Evolutionary conservation across 2,797 vertebrate species (phyloP), one percentile per base, ranked within the genome.

Genomic region (Chanos chanos): DNA sequence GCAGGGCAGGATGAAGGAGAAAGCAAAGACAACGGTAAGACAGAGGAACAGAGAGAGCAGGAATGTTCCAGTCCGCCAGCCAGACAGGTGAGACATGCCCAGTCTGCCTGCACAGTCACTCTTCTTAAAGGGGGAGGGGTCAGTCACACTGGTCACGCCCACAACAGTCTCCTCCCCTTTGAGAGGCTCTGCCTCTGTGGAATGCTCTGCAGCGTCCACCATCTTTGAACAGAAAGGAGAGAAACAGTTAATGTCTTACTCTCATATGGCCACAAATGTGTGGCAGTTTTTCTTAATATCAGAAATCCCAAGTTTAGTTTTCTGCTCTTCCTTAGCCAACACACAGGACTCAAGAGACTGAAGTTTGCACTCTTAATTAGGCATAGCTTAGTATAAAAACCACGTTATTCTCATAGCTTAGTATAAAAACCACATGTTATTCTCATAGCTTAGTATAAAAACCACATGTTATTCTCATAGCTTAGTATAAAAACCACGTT

Each of bases 1-100:
- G 74, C 96, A 99, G 0, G 94, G 94, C 70, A 98, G 88, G 79
- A 97, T 80, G 64, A 99, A 98, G 0, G 96, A 98, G 82, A 97
- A 94, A 60, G 94, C 91, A 52, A 99, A 97, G 27, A 95, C 93
- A 4, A 92, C 86, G 0, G 81, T 78, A 21, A 99, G 91, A 74
- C 94, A 95, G 51, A 93, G 48, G 55, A 96, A 95, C 6, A 99
- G 64, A 0, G 93, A 92, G 33, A 94, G 50, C 72, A 99, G 95
- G 77, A 99, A 97, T 6, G 89, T 85, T 0, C 85, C 92, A 0
- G 92, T 91, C 28, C 94, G 88, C 91, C 94, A 94, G 0, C 89
- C 89, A 1, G 90, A 92, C 34, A 93, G 74, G 18, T 80, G 89
- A 6, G 87, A 68, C n/a, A 87, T 74, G 0, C 72, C 73, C 1